A percentile compares a stretch with the other conserved stretches of the same genome.
These are phyloP conservation scores for Scytalopus superciliaris DNA, from an alignment of 2,113 vertebrate genomes.

Conservation along the genomic window DNA sequence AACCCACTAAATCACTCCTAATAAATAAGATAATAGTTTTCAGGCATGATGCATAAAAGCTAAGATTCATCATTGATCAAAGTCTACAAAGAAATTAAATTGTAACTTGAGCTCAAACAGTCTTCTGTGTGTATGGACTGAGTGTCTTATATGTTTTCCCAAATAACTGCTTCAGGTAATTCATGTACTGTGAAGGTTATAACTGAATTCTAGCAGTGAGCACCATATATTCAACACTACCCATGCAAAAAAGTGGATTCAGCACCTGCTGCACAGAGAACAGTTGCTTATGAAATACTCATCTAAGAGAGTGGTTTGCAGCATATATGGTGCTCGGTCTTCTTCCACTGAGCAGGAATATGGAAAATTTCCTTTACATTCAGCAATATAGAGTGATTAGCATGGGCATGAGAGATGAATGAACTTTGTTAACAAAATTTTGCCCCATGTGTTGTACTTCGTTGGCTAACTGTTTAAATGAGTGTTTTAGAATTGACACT, in stretches of 20 bases:
- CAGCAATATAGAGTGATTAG: neutral
- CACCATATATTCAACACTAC: neutral
- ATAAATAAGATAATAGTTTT: conserved; percentile 83
- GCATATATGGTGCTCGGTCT: neutral
- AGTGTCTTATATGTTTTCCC: neutral
- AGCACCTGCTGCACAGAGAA: neutral
- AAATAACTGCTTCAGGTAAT: neutral
- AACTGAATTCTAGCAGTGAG: neutral
- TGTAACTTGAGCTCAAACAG: conserved; percentile 71
- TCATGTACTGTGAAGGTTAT: neutral
- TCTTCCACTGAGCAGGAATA: neutral
- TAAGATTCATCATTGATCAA: conserved; percentile 73
- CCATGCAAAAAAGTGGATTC: neutral
- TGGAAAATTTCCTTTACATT: neutral
- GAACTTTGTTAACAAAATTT: neutral
- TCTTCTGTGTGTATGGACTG: neutral
- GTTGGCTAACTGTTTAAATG: neutral
- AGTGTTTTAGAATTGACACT: neutral
- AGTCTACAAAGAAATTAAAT: conserved; percentile 77
- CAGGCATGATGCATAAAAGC: conserved; percentile 73
- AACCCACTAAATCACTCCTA: conserved; percentile 82
- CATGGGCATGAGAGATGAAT: neutral
- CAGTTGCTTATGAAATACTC: neutral
- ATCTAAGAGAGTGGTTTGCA: neutral
- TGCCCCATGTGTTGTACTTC: neutral